Conservation (phyloP, 2,113 vertebrate species). For the Tyrannus savana region DNA sequence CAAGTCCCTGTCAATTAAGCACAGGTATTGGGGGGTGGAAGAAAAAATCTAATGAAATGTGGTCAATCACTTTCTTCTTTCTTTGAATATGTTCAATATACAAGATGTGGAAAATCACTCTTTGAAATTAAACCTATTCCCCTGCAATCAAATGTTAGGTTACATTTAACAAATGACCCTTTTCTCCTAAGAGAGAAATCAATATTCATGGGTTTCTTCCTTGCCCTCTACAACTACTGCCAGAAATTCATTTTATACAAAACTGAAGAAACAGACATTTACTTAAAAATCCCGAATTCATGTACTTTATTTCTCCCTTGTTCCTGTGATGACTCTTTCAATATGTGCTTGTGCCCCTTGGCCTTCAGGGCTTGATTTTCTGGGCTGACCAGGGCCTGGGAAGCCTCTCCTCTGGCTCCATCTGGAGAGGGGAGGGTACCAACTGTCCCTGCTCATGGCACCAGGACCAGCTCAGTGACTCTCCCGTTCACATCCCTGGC, state of each 20-base stretch:
- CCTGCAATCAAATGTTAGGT: neutral
- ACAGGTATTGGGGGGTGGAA: neutral
- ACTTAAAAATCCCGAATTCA: neutral
- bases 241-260: neutral
- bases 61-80: neutral
- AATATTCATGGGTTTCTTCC: neutral
- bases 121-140: constrained; percentile 38
- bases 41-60: neutral
- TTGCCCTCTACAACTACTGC: neutral
- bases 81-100: neutral
- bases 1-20: neutral
- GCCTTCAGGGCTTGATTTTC: neutral
- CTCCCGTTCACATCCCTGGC: no score
- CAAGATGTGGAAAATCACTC: neutral
- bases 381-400: neutral
- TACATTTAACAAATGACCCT: constrained; percentile 15
- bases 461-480: no score
- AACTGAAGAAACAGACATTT: neutral
- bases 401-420: neutral
- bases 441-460: no score
- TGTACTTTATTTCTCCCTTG: neutral
- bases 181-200: neutral
- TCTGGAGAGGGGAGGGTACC: fast-evolving
- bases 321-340: neutral
- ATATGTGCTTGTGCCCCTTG: fast-evolving